Evolutionary conservation across 2,888 invertebrate species (phyloP), one percentile per base, ranked within the genome.

Genomic region (Drosophila sordidapex): DNA sequence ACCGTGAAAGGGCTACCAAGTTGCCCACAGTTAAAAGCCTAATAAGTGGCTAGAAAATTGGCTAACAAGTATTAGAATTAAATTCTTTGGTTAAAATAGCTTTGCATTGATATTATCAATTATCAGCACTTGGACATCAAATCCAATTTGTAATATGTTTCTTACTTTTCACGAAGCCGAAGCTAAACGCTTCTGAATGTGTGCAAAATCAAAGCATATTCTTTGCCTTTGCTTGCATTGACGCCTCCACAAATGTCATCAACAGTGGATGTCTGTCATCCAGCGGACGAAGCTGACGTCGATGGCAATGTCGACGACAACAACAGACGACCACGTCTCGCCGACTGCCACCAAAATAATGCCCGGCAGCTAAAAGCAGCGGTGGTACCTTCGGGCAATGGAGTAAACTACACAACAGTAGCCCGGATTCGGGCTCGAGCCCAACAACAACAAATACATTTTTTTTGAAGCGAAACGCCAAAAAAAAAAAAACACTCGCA

Each of bases 331-430:
- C 59, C 68, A 81, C 64, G 68, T 77, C 63, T 65, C 62, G 57
- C n/a, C 65, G 48, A 77, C 81, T 82, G 83, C 80, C 89, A 74
- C 87, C 83, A 74, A 83, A 83, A 83, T 85, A 85, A 76, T 79
- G 70, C 60, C 64, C 66, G 61, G 57, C 68, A 68, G 71, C 72
- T 54, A 70, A 38, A 48, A 35, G 33, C 36, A 21, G 25, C 57
- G 25, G 25, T 65, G 62, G 35, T 70, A 65, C 60, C 76, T 58
- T 57, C 74, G 59, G 63, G 29, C 62, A 51, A 43, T 56, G 43
- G 54, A 65, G 51, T 62, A 61, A 66, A 52, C 61, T 54, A 66
- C 46, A 72, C 60, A 73, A 79, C 88, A 79, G 88, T 76, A 87
- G 82, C 88, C 66, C 65, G 51, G 78, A 72, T 68, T 81, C 71